Base-by-base conservation (phyloP, 2,888 invertebrate genomes). In the Heliconius ismenius region DNA sequence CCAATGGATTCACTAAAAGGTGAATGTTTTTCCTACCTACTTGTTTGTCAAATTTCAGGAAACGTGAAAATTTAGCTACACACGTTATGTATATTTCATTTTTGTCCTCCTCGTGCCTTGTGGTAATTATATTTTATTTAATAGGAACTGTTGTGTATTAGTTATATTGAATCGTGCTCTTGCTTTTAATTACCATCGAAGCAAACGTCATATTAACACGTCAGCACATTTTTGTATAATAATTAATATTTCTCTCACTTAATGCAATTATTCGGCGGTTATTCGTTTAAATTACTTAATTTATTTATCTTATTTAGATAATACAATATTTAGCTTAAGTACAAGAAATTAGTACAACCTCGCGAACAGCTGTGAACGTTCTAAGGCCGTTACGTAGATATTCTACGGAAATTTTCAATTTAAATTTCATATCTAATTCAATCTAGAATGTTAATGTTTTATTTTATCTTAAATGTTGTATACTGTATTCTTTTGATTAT, bases 1-100 rank as follows among this genome's bases (percentile, higher is more conserved):
- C 87, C 86, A 88, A 92, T 92, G 92, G 92, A 91, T 83, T 85
- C 89, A 79, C 73, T 88, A 81, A 89, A 88, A 92, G 92, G 92
- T 92, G 85, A 88, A 83, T 84, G 79, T 76, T 82, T 81, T 88
- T 85, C 77, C 83, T 87, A 84, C 88, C 86, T 91, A 87, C 85
- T 84, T 83, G 70, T n/a, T n/a, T 70, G 28, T 58, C 6, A n/a
- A 64, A 82, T 82, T 83, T 86, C 88, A 89, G 76, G 62, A 68
- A 63, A 72, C 64, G 72, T 75, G 67, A 36, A 70, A 70, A 58
- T 70, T 70, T n/a, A 36, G 7, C 32, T 32, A 58, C 32, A 32
- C 24, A n/a, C 32, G 21, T 54, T 54, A 6, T n/a, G 58, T 54
- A 3, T 69, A n/a, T 54, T 32, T 70, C 32, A 58, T 58, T 32